phyloP scores from a whole-genome alignment of 1,140 invertebrate genomes.

The Thaumetopoea pityocampa region DNA sequence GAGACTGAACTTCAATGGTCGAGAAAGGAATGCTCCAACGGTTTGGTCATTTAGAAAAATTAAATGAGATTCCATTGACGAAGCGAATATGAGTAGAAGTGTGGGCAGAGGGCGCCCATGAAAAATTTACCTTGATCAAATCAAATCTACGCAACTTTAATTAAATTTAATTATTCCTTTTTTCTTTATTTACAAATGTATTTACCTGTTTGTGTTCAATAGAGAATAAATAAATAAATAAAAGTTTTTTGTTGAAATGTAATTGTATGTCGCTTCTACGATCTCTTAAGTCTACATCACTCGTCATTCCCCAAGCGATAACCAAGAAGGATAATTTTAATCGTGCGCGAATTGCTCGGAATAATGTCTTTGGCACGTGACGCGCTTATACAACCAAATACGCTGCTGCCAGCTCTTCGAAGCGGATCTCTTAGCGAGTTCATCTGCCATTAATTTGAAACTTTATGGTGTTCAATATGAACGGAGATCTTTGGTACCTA shows the following conservation, averaged over 20 bases:
- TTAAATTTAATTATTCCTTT: no score
- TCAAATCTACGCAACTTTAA: no score
- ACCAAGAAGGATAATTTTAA: conserved; percentile 69
- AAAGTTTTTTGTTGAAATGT: background rate
- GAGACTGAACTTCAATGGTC: no score
- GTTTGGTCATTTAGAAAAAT: no score
- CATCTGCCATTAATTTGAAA: conserved; percentile 6
- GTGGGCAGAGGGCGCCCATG: no score
- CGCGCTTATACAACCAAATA: conserved; percentile 37
- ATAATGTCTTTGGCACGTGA: conserved; percentile 60
- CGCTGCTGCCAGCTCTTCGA: conserved; percentile 4
- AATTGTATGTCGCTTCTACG: conserved; percentile 15
- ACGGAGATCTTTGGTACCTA: no score
- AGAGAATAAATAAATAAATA: background rate
- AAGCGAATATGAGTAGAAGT: no score
- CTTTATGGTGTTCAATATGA: no score
- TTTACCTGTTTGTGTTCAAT: background rate
- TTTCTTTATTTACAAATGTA: background rate
- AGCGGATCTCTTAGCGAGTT: conserved; percentile 12
- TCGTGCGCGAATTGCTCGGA: conserved; percentile 60
- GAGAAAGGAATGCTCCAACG: no score
- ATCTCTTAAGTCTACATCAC: conserved; percentile 20
- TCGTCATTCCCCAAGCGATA: conserved; percentile 57
- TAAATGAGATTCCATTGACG: no score
- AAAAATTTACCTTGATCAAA: no score